phyloP scores from a whole-genome alignment of 2,113 vertebrate genomes.

The Megaleporinus macrocephalus region DNA sequence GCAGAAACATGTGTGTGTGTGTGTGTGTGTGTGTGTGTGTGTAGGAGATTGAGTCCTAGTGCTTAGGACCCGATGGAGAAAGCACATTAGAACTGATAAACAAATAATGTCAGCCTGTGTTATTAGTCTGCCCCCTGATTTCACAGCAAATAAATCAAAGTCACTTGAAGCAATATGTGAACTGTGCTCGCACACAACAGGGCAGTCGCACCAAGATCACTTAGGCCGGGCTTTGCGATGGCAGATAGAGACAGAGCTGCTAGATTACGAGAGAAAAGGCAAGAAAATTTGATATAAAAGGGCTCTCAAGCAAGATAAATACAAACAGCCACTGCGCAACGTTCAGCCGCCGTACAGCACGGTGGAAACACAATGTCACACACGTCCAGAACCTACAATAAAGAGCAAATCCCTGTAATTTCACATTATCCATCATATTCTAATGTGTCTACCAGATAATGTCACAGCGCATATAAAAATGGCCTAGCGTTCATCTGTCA shows the following conservation, averaged over 20 bases:
- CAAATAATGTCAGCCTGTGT: conserved; percentile 93
- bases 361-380: background rate
- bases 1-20: conserved; percentile 76
- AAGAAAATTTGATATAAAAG: conserved; percentile 16
- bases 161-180: conserved; percentile 74
- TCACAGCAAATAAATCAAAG: conserved; percentile 94
- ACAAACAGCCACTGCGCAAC: background rate
- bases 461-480: conserved; percentile 47
- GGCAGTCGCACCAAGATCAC: conserved; percentile 2
- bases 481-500: conserved; percentile 51
- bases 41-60: conserved; percentile 73
- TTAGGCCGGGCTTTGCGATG: conserved; percentile 1
- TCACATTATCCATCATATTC: conserved; percentile 64
- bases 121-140: conserved; percentile 89
- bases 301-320: background rate
- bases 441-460: conserved; percentile 39
- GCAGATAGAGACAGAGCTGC: conserved; percentile 2
- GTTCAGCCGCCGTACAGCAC: background rate
- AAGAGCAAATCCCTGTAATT: conserved; percentile 38
- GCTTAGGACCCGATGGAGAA: conserved; percentile 79
- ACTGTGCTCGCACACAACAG: background rate
- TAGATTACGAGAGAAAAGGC: conserved; percentile 18
- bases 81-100: conserved; percentile 86
- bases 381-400: conserved; percentile 1
- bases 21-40: conserved; percentile 41